Conservation (phyloP, 2,113 vertebrate species). For the Rhipidura dahli region DNA sequence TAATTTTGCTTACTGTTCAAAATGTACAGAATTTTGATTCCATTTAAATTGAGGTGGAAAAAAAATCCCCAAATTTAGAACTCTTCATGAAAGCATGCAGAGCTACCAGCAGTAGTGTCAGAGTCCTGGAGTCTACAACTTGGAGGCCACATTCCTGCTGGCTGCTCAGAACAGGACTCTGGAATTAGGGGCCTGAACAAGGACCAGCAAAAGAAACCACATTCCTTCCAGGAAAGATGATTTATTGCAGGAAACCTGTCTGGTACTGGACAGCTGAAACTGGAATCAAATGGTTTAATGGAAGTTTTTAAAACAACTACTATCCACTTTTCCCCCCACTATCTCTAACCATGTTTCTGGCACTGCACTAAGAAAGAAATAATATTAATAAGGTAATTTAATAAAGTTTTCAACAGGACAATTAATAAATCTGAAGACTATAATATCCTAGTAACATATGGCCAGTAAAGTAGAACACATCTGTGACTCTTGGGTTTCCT, state of each 20-base stretch:
- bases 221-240: background rate
- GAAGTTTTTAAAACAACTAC: background rate
- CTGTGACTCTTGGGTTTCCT: background rate
- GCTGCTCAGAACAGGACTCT: background rate
- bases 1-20: background rate
- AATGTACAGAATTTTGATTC: background rate
- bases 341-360: background rate
- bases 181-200: background rate
- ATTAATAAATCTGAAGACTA: background rate
- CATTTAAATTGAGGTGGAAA: background rate
- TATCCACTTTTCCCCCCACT: background rate
- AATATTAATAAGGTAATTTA: background rate
- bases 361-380: background rate
- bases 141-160: background rate
- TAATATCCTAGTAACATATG: background rate
- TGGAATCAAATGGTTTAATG: background rate
- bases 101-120: background rate
- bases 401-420: background rate
- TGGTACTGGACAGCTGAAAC: background rate
- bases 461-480: background rate
- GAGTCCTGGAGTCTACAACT: background rate
- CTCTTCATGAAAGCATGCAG: background rate
- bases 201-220: background rate
- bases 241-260: background rate
- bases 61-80: background rate